These are phyloP conservation scores for Pitangus sulphuratus DNA, from an alignment of 2,797 vertebrate species.

Conservation along the genomic window DNA sequence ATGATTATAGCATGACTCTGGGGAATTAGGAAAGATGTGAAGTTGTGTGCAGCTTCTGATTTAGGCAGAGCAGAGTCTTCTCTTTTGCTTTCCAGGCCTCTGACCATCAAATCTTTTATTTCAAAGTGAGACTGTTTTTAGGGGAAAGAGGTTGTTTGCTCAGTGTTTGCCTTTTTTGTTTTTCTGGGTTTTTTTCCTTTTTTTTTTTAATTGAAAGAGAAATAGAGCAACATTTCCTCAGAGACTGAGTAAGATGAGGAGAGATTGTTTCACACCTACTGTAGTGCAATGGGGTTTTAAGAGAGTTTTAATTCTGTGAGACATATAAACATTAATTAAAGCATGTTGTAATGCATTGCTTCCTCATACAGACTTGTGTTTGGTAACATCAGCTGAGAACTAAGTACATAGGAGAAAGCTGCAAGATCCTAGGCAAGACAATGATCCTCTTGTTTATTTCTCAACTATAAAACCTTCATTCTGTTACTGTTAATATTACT, in stretches of 20 bases:
- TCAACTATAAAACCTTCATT: neutral
- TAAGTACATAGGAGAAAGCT: neutral
- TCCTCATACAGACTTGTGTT: neutral
- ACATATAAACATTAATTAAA: neutral
- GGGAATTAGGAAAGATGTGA: neutral
- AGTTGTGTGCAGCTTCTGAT: neutral
- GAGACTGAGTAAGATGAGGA: neutral
- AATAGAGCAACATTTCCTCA: neutral
- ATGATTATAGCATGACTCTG: neutral
- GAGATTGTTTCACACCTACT: neutral
- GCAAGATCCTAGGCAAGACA: neutral
- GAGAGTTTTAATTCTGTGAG: neutral
- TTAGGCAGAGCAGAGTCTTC: neutral
- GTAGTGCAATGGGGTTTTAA: neutral
- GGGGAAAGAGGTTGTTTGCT: neutral
- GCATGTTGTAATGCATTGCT: neutral
- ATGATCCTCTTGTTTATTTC: neutral
- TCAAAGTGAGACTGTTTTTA: neutral
- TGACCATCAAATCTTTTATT: neutral
- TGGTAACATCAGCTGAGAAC: neutral
- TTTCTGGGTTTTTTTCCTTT: too few relatives aligned
- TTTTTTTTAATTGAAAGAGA: neutral
- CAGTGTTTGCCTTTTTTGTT: neutral
- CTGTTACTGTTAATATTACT: neutral
- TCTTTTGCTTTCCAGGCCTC: neutral